Base-by-base conservation (phyloP, 37 sponge, comb jelly and placozoan genomes). In the Aphrocallistes beatrix region DNA sequence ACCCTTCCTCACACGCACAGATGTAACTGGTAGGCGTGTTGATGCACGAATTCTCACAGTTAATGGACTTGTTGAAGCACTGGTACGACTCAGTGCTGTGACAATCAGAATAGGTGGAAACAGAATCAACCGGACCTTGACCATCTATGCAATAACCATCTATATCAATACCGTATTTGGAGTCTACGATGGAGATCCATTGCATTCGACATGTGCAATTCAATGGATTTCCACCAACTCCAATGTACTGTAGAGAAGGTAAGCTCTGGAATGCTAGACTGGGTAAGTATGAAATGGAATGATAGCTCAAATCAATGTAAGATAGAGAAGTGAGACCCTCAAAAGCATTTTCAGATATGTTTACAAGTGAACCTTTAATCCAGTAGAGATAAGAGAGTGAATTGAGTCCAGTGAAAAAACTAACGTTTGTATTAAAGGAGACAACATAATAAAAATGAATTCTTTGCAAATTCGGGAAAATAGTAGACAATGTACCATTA, bases 121-220 rank as follows among this genome's bases (percentile, higher is more conserved):
- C 28, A 60, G 75, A 60, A 60, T 60, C 75, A 25, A 60, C 34
- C 1, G 32, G 25, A 6, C 10, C 6, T 25, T 30, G 28, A 60
- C 28, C 10, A 3, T 30, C 75, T 30, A 25, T 28, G 34, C 75
- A 60, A 60, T 28, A 3, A 25, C 75, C 75, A 25, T 25, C 34
- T 3, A 60, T 60, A 60, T 60, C 21, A 60, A 60, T 60, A 19
- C 75, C 10, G n/a, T 28, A 8, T 25, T 60, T 60, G n/a, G 75
- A 21, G n/a, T 60, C 75, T 13, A 60, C 75, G 10, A 60, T 60
- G n/a, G 75, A 60, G 28, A 60, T 60, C 75, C 75, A 60, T 60
- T 60, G 75, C 34, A 60, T 21, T 19, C 34, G 75, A 60, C 75
- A 60, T 25, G 75, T 60, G n/a, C 75, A 60, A 30, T 60, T 60